These are phyloP conservation scores for Tyto alba DNA, from an alignment of 2,113 vertebrate genomes.

Conservation along the genomic window DNA sequence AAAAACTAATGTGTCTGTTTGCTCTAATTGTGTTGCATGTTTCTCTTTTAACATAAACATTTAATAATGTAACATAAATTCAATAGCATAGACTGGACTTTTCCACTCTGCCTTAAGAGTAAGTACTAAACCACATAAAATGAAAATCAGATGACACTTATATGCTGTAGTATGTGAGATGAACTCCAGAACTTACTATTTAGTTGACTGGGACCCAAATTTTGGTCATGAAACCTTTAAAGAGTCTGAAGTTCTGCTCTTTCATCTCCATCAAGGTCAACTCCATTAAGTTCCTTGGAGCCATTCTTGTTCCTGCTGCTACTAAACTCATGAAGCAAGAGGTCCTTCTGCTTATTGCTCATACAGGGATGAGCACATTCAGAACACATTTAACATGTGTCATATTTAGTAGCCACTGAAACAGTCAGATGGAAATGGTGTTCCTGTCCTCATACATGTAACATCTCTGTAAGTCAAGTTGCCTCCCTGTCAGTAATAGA, in stretches of 20 bases:
- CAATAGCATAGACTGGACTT: not conserved
- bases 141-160: not conserved
- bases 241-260: not conserved
- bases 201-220: not conserved
- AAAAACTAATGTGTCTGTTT: not conserved
- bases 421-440: not conserved
- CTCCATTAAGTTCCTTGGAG: not conserved
- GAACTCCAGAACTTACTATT: accelerated
- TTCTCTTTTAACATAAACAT: not conserved
- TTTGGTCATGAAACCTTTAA: not conserved
- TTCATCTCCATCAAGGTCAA: not conserved
- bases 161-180: accelerated
- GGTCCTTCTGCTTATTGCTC: accelerated
- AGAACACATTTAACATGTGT: not conserved
- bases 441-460: not conserved
- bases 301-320: accelerated
- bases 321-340: not conserved
- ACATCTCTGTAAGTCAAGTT: accelerated
- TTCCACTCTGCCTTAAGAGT: not conserved
- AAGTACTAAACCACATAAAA: not conserved
- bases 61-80: not conserved
- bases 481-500: not conserved
- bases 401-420: not conserved
- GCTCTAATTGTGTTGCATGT: not conserved
- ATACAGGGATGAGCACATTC: accelerated